Base-by-base conservation (phyloP, 2,113 vertebrate species). In the Misgurnus mizolepis region DNA sequence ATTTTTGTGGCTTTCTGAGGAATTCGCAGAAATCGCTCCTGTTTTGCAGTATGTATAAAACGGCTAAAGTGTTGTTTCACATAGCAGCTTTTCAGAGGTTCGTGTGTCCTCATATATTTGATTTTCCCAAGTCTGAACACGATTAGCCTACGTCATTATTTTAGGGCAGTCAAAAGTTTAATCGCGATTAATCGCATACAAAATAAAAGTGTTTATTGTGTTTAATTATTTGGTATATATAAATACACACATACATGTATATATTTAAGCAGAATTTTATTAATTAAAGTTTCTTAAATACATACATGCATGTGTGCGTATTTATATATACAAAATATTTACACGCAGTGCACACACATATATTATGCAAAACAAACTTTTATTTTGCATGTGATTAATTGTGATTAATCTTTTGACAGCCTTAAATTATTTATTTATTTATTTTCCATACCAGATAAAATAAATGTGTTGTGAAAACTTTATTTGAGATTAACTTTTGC, bases 1-100 rank as follows among this genome's bases (percentile, higher is more conserved):
- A 69, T 86, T 67, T 88, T 84, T 85, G 81, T 86, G 87, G 86
- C 90, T 93, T 89, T 91, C 90, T 81, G 86, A 91, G 88, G 88
- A 92, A 93, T 90, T 92, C 90, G 89, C 86, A 89, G 90, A 92
- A 92, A 93, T 92, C 87, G 89, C 89, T 92, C 88, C 89, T 91
- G 90, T 91, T 93, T 91, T 92, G 89, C 90, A 90, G 89, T 82
- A 84, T 89, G 88, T 92, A 90, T 91, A 93, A 92, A 92, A 91
- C 87, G 88, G 91, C 91, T 92, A 91, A 90, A 92, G 89, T 90
- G 90, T 85, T 88, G 91, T 89, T 90, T 90, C 87, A 84, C 88
- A 81, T 88, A 83, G 78, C 87, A 90, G 43, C 43, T 34, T 75
- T 47, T 62, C 27, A 62, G 40, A 60, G 10, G 70, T 73, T 73